Evolutionary conservation across 2,797 vertebrate genomes (phyloP), one percentile per base, ranked within the genome.

Genomic region (Ambastaia sidthimunki): DNA sequence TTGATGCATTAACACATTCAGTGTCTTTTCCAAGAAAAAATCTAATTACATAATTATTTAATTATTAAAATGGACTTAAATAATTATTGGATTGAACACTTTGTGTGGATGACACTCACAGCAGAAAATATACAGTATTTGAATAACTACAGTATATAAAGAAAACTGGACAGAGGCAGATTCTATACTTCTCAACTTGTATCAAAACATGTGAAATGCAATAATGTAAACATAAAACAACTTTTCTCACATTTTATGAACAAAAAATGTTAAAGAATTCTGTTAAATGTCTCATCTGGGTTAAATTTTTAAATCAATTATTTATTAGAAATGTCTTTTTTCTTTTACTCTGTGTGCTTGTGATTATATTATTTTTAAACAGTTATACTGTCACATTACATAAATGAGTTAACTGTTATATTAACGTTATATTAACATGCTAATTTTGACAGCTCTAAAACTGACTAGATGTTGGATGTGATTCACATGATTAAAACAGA

Each of bases 401-500:
- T 52, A 52, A 52, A 50, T 3, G 4, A 16, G 48, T 50, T 16
- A 16, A 50, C 48, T 34, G 31, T 50, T 15, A 13, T 37, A 37
- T 52, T 18, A 52, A 52, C 18, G 15, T 5, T 23, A 23, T 59
- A 25, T 23, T 11, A 4, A 57, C 7, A 21, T 37, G 34, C 9
- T 37, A 7, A 37, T 6, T 37, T n/a, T 57, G 19, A 25, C 10
- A 23, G 11, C 28, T 1, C 25, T 63, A 52, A 63, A 37, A 34
- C 37, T 62, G 13, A 7, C 13, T 71, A 59, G 52, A 83, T 66
- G 47, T 59, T 37, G 15, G 54, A 47, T 74, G 5, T 71, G 15
- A 55, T 78, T 55, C 70, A 69, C 18, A 52, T 77, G 28, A 69
- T 47, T 44, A 48, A 57, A 70, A 52, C 48, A 74, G 34, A 55